Conservation (phyloP, 1,140 invertebrate genomes). For the Microvelia longipes region DNA sequence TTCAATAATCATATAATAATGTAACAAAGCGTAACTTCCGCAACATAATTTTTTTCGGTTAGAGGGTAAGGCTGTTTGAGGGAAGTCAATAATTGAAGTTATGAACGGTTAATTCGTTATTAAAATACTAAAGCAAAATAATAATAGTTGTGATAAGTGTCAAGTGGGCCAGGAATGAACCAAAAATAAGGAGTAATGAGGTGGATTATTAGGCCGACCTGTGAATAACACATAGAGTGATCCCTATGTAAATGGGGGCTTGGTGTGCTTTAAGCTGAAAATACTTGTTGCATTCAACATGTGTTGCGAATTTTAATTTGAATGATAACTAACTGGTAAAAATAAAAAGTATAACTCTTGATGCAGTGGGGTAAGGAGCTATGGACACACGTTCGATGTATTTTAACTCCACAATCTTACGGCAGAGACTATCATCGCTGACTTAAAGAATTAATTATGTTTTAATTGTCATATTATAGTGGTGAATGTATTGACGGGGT, state of each 20-base stretch:
- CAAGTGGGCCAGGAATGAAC: no score
- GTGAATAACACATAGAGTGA: neutral
- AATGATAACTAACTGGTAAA: neutral
- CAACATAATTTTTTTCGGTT: neutral
- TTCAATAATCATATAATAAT: neutral
- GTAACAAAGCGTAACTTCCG: neutral
- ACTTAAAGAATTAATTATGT: slow-evolving; percentile 6
- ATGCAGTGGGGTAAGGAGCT: neutral
- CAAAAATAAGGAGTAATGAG: neutral
- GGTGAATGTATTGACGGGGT: slow-evolving; percentile 23
- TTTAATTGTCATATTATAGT: slow-evolving; percentile 22
- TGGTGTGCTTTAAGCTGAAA: neutral
- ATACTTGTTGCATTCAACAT: slow-evolving; percentile 5
- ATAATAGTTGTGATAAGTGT: no score
- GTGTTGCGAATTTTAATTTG: slow-evolving; percentile 5
- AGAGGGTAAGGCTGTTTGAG: no score
- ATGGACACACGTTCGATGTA: neutral
- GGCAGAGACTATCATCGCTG: neutral
- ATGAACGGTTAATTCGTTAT: no score
- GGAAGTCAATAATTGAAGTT: no score
- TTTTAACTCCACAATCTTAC: neutral
- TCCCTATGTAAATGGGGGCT: neutral
- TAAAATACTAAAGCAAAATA: no score
- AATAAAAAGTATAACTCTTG: neutral
- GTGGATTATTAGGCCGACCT: neutral